Conservation (phyloP, 2,113 vertebrate genomes). For the Craseonycteris thonglongyai region DNA sequence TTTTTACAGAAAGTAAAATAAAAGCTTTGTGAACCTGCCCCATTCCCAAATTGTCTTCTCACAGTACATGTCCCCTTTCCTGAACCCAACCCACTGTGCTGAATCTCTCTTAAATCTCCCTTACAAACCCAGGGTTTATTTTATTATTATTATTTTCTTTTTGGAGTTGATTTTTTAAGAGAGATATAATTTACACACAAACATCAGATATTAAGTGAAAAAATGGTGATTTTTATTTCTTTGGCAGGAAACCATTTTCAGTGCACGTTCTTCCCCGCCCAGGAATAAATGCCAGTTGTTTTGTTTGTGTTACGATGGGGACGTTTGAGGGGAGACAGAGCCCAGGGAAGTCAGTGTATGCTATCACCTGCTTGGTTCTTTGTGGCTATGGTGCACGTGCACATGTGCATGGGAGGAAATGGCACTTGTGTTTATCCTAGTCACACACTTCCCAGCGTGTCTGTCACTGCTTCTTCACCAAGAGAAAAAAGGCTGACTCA, state of each 20-base stretch:
- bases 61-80: background rate
- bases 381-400: background rate
- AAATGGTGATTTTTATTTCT: background rate
- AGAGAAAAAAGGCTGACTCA: background rate
- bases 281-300: background rate
- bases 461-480: background rate
- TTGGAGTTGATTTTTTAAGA: too few species aligned
- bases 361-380: accelerated
- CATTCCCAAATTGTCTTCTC: background rate
- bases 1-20: background rate
- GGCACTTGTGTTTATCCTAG: background rate
- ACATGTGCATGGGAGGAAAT: accelerated
- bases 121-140: background rate
- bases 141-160: too few species aligned
- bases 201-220: background rate
- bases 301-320: background rate
- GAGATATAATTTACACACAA: background rate
- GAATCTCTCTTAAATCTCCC: background rate
- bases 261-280: background rate
- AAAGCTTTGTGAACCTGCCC: background rate
- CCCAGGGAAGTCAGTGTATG: accelerated
- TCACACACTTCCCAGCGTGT: background rate
- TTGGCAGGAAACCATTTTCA: background rate
- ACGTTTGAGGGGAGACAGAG: background rate
- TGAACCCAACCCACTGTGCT: background rate